These are phyloP conservation scores for Amiota minor DNA, from an alignment of 2,888 invertebrate genomes.

Conservation along the genomic window DNA sequence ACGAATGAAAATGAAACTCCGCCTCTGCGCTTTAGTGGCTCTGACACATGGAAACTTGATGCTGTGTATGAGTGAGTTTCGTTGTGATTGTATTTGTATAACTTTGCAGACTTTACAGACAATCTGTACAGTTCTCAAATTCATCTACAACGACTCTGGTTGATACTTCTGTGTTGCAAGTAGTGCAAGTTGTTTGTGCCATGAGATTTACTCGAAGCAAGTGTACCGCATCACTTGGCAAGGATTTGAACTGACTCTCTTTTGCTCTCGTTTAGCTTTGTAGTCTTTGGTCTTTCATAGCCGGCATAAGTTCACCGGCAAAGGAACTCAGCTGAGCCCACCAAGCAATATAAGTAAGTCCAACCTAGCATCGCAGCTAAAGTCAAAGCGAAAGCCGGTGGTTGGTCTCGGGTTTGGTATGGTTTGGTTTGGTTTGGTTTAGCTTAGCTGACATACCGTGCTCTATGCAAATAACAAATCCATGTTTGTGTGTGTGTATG, in stretches of 20 bases:
- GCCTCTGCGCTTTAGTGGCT: conserved; percentile 61
- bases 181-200: too few relatives aligned
- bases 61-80: conserved; percentile 33
- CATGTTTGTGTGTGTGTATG: not conserved
- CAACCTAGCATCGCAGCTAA: too few relatives aligned
- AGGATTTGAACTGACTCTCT: not conserved
- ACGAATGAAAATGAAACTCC: conserved; percentile 52
- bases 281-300: not conserved
- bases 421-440: too few relatives aligned
- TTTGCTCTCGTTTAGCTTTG: not conserved
- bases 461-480: not conserved
- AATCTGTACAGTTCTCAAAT: conserved; percentile 44
- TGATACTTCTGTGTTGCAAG: too few relatives aligned
- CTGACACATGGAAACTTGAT: conserved; percentile 39
- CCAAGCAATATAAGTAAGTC: too few relatives aligned
- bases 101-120: conserved; percentile 42
- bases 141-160: conserved; percentile 24
- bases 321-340: conserved; percentile 1
- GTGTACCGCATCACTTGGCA: not conserved
- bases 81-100: conserved; percentile 55
- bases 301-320: not conserved
- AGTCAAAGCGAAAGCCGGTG: too few relatives aligned
- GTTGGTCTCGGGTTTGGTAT: too few relatives aligned
- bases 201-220: not conserved
- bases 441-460: too few relatives aligned